Evolutionary conservation across 2,113 vertebrate species (phyloP).

Genomic region (Scomber colias): DNA sequence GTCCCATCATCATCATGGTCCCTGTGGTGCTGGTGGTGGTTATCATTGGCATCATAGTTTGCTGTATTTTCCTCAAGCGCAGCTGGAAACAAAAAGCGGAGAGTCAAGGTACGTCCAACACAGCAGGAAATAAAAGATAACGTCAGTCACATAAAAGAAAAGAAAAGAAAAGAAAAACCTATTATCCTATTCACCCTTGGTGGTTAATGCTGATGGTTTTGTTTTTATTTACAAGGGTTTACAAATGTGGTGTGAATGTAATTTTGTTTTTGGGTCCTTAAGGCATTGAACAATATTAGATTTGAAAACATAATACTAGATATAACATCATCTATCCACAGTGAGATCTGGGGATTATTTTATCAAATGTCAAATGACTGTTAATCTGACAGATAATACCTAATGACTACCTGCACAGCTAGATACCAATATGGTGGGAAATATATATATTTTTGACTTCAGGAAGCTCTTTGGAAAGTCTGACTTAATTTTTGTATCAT

Average conservation of each 20-base stretch:
- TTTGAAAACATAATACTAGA: too few relatives aligned
- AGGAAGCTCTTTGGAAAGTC: too few relatives aligned
- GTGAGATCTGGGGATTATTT: not conserved
- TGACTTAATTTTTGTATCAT: too few relatives aligned
- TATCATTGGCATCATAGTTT: slow-evolving; percentile 52
- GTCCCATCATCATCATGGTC: slow-evolving; percentile 59
- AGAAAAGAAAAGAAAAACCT: too few relatives aligned
- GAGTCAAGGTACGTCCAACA: slow-evolving; percentile 53
- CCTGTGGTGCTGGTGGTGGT: slow-evolving; percentile 61
- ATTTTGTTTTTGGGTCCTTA: not conserved
- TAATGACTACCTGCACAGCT: too few relatives aligned
- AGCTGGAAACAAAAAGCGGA: slow-evolving; percentile 38
- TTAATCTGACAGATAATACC: not conserved
- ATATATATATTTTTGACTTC: too few relatives aligned
- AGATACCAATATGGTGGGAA: too few relatives aligned
- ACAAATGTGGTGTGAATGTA: not conserved
- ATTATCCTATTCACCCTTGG: too few relatives aligned
- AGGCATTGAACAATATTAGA: not conserved
- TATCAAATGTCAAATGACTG: not conserved
- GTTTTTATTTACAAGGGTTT: too few relatives aligned
- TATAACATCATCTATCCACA: too few relatives aligned
- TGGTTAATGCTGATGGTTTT: too few relatives aligned
- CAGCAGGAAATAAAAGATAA: not conserved
- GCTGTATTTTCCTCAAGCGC: slow-evolving; percentile 54
- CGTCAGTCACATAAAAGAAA: not conserved